Evolutionary conservation across 2,888 invertebrate species (phyloP).

Genomic region (Ophion costatus): DNA sequence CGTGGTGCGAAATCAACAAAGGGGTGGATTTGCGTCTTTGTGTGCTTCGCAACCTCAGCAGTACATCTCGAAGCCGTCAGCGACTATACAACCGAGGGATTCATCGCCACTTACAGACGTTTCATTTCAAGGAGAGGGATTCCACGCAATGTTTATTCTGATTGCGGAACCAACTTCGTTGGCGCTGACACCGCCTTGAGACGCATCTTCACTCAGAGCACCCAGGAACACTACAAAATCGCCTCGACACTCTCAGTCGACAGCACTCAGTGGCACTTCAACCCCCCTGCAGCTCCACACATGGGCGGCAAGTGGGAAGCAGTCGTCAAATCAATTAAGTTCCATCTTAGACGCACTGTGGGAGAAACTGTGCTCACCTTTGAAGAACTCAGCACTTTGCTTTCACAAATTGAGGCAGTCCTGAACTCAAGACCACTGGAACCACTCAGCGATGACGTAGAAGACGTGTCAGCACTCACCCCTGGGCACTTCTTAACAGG

Average conservation of each 20-base stretch:
- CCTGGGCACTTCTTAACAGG: slow-evolving; percentile 49
- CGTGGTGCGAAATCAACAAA: slow-evolving; percentile 58
- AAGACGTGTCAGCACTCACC: slow-evolving; percentile 24
- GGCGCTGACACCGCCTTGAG: slow-evolving; percentile 51
- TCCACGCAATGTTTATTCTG: slow-evolving; percentile 30
- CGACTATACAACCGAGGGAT: slow-evolving; percentile 53
- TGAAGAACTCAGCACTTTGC: slow-evolving; percentile 70
- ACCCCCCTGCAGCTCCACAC: slow-evolving; percentile 71
- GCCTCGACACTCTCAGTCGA: background rate
- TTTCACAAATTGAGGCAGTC: slow-evolving; percentile 70
- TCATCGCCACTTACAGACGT: slow-evolving; percentile 42
- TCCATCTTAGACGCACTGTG: slow-evolving; percentile 66
- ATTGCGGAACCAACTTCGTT: slow-evolving; percentile 62
- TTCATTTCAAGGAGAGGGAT: slow-evolving; percentile 43
- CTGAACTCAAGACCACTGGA: too few species aligned
- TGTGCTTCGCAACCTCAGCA: slow-evolving; percentile 56
- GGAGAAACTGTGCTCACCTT: slow-evolving; percentile 65
- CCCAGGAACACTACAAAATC: background rate
- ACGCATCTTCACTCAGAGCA: slow-evolving; percentile 12
- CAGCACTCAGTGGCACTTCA: slow-evolving; percentile 68
- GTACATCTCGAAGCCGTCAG: slow-evolving; percentile 50
- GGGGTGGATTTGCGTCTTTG: slow-evolving; percentile 59
- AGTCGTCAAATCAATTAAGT: slow-evolving; percentile 71
- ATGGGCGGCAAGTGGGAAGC: slow-evolving; percentile 75
- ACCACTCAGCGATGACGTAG: slow-evolving; percentile 60